Percentiles rank a stretch among this genome's conserved stretches.
These are phyloP conservation scores for Gracilinanus agilis DNA, from an alignment of 2,113 vertebrate species.

Conservation along the genomic window DNA sequence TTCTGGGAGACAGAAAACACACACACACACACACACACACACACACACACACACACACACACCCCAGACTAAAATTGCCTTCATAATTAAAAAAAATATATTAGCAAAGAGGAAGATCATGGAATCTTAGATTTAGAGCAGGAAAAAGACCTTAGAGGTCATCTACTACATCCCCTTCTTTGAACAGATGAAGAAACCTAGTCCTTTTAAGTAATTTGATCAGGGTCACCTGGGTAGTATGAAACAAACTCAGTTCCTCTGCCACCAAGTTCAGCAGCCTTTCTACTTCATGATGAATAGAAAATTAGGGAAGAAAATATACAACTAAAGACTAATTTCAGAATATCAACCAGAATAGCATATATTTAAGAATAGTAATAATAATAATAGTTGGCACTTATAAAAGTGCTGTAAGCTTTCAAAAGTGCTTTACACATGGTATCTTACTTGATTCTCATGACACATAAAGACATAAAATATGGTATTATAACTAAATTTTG, in stretches of 20 bases:
- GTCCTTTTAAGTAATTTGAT: not conserved
- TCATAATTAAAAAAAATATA: not conserved
- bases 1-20: not conserved
- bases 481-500: constrained; percentile 17
- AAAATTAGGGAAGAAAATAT: not conserved
- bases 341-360: not conserved
- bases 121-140: not conserved
- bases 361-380: not conserved
- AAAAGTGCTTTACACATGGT: not conserved
- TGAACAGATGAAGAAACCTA: not conserved
- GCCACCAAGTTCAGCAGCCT: not conserved
- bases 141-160: not conserved
- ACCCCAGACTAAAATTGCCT: not conserved
- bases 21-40: too few species aligned
- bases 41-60: not conserved
- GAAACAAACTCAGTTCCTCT: not conserved
- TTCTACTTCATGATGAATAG: not conserved
- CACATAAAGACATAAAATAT: not conserved
- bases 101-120: not conserved
- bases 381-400: not conserved
- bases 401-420: too few species aligned
- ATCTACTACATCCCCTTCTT: not conserved
- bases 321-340: not conserved
- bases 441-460: not conserved
- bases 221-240: not conserved